phyloP scores from a whole-genome alignment of 2,797 vertebrate genomes.

The Eleutherodactylus coqui region DNA sequence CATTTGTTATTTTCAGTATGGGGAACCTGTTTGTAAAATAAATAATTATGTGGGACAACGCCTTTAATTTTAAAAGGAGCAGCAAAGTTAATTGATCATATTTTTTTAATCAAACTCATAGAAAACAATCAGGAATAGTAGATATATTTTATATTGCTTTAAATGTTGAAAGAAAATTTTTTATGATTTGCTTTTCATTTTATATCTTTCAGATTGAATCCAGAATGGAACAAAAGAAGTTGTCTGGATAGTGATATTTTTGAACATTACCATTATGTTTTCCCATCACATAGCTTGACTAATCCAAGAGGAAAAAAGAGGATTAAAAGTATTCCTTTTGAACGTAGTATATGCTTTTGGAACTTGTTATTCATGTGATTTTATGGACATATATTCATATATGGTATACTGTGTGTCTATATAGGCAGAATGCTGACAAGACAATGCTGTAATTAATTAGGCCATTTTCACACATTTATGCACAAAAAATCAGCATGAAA shows the following conservation, averaged over 20 bases:
- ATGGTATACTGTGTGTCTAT: neutral
- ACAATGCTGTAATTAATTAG: neutral
- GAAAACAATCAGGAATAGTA: no score
- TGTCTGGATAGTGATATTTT: neutral
- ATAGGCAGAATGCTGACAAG: neutral
- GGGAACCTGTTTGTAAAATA: no score
- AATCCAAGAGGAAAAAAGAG: neutral
- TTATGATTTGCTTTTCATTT: neutral
- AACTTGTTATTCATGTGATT: neutral
- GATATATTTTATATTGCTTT: no score
- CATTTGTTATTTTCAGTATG: no score
- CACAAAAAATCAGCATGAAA: no score
- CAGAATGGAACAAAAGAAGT: neutral
- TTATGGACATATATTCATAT: slow-evolving; percentile 5
- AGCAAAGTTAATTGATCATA: no score
- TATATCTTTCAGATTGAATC: slow-evolving; percentile 22
- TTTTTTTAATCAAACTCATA: no score
- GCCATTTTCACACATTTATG: no score
- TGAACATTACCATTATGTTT: neutral
- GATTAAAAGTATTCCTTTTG: neutral
- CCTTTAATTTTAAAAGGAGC: no score
- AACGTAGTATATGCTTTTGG: neutral
- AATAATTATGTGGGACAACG: no score
- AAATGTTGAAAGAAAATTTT: no score
- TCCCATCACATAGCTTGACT: neutral